Evolutionary conservation across 2,797 vertebrate genomes (phyloP).

Genomic region (Paratrypauchen microcephalus): DNA sequence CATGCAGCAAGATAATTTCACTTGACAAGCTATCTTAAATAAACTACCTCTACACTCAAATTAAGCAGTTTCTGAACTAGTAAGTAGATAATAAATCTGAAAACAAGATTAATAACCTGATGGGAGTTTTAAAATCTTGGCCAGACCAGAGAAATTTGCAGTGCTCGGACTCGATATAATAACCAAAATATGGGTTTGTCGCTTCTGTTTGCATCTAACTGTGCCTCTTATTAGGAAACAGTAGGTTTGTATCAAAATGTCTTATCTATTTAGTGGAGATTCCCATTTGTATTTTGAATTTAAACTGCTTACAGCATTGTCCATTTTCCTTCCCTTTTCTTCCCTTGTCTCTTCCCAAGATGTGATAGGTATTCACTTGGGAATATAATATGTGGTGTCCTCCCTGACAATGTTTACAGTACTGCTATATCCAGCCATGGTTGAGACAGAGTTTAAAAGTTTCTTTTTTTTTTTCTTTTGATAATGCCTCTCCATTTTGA

Average conservation of each 20-base stretch:
- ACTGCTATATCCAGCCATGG: slow-evolving; percentile 23
- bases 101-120: too few species aligned
- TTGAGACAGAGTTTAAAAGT: slow-evolving; percentile 9
- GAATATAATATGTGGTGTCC: slow-evolving; percentile 58
- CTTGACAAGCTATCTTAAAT: too few species aligned
- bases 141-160: too few species aligned
- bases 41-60: too few species aligned
- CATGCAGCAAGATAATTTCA: too few species aligned
- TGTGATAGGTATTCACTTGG: slow-evolving; percentile 51
- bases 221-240: not conserved
- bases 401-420: slow-evolving; percentile 75
- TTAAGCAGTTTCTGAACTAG: too few species aligned
- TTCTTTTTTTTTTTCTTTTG: not conserved
- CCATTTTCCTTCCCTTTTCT: not conserved
- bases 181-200: not conserved
- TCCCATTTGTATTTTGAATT: not conserved
- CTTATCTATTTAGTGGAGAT: not conserved
- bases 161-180: not conserved
- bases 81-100: too few species aligned
- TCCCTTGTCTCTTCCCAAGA: slow-evolving; percentile 11
- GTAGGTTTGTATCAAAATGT: not conserved
- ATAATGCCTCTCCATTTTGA: not conserved
- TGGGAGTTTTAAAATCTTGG: too few species aligned
- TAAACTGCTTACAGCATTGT: not conserved
- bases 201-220: too few species aligned